Percentiles rank a stretch among this genome's conserved stretches.
Conservation (phyloP, 2,113 vertebrate genomes). For the Garra rufa region DNA sequence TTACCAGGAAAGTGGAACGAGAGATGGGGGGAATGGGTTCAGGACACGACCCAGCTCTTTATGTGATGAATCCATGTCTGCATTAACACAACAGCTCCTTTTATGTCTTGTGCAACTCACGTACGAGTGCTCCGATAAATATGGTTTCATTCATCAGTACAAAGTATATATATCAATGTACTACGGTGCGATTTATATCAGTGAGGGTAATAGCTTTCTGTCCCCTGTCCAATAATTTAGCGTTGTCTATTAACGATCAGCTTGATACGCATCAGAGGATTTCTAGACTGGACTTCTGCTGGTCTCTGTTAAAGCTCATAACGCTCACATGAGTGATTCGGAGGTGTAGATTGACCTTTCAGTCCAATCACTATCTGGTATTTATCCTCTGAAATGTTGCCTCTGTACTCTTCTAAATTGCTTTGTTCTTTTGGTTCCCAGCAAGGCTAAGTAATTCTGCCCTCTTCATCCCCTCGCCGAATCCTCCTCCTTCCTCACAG, state of each 20-base stretch:
- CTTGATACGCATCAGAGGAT: not conserved
- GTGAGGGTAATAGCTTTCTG: not conserved
- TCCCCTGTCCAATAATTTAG: not conserved
- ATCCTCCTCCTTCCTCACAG: conserved; percentile 30
- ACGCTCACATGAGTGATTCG: conserved; percentile 14
- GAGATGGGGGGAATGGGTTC: not conserved
- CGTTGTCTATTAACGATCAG: not conserved
- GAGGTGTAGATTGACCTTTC: conserved; percentile 5
- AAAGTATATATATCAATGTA: not conserved
- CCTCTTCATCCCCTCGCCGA: conserved; percentile 43
- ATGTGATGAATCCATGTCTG: not conserved
- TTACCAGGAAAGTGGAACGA: not conserved
- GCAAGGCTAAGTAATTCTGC: conserved; percentile 22
- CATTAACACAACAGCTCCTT: not conserved
- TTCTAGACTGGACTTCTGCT: not conserved
- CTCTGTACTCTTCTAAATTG: conserved; percentile 42
- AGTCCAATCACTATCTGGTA: conserved; percentile 17
- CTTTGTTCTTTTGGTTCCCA: conserved; percentile 27
- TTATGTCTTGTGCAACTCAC: not conserved
- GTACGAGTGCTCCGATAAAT: not conserved
- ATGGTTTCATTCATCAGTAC: not conserved
- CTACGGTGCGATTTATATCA: not conserved
- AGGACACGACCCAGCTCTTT: not conserved
- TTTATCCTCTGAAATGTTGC: conserved; percentile 12
- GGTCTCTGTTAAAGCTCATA: conserved; percentile 9